A percentile compares a stretch with the other conserved stretches of the same genome.
Evolutionary conservation across 1,140 invertebrate genomes (phyloP).

Genomic region (Brachionus manjavacas): DNA sequence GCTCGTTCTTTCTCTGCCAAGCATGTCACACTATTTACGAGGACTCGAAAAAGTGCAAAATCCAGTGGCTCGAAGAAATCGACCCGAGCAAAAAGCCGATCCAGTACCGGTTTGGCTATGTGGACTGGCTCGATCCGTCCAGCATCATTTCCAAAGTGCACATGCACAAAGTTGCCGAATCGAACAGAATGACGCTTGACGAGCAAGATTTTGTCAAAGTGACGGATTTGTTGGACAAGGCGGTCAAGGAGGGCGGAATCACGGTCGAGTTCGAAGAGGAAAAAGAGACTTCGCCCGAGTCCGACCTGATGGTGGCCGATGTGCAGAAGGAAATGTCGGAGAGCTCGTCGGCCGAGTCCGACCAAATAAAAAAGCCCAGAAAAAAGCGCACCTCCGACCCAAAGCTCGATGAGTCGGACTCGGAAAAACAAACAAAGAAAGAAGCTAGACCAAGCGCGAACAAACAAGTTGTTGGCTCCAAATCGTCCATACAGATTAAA

Average conservation of each 20-base stretch:
- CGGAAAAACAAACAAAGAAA: neutral
- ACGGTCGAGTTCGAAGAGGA: constrained; percentile 60
- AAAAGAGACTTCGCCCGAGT: constrained; percentile 51
- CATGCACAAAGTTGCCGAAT: constrained; percentile 68
- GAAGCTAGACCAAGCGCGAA: neutral
- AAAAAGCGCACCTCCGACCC: neutral
- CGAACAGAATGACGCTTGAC: constrained; percentile 65
- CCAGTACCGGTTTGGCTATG: constrained; percentile 80
- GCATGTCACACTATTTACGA: constrained; percentile 83
- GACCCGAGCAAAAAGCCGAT: constrained; percentile 64
- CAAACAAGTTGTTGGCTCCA: neutral
- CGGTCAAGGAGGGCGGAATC: constrained; percentile 73
- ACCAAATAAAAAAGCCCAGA: neutral
- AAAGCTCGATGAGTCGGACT: neutral
- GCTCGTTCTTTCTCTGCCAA: constrained; percentile 82
- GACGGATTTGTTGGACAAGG: constrained; percentile 75
- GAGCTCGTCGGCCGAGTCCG: constrained; percentile 46
- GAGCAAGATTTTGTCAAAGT: constrained; percentile 70
- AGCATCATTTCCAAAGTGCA: constrained; percentile 70
- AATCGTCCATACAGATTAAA: neutral
- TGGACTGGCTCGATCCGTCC: constrained; percentile 66
- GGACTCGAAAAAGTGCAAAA: constrained; percentile 68
- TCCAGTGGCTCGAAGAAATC: constrained; percentile 70
- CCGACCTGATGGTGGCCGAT: constrained; percentile 42
- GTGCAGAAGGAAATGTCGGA: constrained; percentile 48